phyloP scores from a whole-genome alignment of 92 coral and sea anemone genomes.

The Isaurus tuberculatus region DNA sequence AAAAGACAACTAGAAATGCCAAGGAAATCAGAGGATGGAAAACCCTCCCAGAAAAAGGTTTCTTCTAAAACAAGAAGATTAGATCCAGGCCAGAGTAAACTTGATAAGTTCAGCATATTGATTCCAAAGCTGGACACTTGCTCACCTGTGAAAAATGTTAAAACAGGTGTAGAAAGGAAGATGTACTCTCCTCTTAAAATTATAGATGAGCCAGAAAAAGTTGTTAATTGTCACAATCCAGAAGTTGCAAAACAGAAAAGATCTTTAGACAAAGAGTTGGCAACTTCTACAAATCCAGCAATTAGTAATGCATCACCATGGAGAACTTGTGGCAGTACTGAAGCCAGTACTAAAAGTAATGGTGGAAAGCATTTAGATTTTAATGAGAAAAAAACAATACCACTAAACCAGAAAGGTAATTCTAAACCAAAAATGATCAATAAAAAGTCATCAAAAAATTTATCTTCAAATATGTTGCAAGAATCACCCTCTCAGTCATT shows the following conservation, averaged over 20 bases:
- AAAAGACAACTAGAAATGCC: conserved; percentile 24
- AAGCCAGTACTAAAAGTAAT: background rate
- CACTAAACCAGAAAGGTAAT: background rate
- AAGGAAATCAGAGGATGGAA: conserved; percentile 47
- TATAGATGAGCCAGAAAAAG: background rate
- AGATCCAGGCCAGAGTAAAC: conserved; percentile 74
- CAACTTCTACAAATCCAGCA: background rate
- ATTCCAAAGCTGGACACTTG: conserved; percentile 43
- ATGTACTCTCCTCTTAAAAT: conserved; percentile 40
- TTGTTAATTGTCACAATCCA: background rate
- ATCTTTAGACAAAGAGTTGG: background rate
- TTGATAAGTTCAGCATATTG: conserved; percentile 65
- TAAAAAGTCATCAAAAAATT: background rate
- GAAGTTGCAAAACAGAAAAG: background rate
- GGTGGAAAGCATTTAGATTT: background rate
- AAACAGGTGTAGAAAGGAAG: conserved; percentile 10
- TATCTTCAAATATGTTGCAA: background rate
- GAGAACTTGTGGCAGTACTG: background rate
- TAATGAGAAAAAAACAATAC: background rate
- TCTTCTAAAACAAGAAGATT: conserved; percentile 52
- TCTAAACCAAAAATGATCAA: background rate
- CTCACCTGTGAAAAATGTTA: conserved; percentile 18
- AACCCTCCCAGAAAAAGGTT: background rate
- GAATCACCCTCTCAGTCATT: background rate
- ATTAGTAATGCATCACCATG: background rate